Evolutionary conservation across 2,888 invertebrate species (phyloP), one percentile per base, ranked within the genome.

Genomic region (Leptogaster cylindrica): DNA sequence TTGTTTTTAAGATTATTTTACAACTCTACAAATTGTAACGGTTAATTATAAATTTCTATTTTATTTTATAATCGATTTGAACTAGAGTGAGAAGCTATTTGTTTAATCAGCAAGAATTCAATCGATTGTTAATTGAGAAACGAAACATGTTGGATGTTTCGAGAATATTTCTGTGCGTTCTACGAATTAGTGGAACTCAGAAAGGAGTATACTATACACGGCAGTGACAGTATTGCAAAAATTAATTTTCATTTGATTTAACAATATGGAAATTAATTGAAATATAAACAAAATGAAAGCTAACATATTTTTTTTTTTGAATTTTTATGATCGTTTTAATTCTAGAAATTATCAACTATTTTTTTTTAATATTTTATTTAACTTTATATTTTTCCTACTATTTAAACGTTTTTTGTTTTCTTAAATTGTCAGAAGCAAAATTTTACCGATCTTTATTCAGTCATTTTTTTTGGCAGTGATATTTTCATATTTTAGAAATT

Each of bases 391-490:
- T n/a, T 61, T 61, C 27, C 44, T 44, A 61, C 44, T 27, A 61
- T 61, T 44, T 61, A 61, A 39, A 39, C 55, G 39, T 55, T 39
- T 33, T n/a, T n/a, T n/a, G n/a, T n/a, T 31, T 36, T 52, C 39
- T 55, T 39, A 55, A n/a, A 20, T 55, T 36, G 23, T 55, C 55
- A 55, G 18, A 55, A 55, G 55, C 55, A 61, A 61, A 44, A 27
- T 36, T 41, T 58, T 41, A 16, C 27, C 61, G 25, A 20, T 61
- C 28, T 20, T 50, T n/a, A n/a, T 65, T 65, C 65, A 65, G 65
- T 65, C 65, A 41, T 52, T 20, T 52, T n/a, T 58, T 65, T 65
- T 65, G 65, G 65, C 65, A 65, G 65, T 65, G 65, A 65, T 65
- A 51, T 52, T 41, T 65, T 50, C 27, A 10, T 51, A 52, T 61